Conservation (phyloP, 2,113 vertebrate genomes). For the Plestiodon gilberti region DNA sequence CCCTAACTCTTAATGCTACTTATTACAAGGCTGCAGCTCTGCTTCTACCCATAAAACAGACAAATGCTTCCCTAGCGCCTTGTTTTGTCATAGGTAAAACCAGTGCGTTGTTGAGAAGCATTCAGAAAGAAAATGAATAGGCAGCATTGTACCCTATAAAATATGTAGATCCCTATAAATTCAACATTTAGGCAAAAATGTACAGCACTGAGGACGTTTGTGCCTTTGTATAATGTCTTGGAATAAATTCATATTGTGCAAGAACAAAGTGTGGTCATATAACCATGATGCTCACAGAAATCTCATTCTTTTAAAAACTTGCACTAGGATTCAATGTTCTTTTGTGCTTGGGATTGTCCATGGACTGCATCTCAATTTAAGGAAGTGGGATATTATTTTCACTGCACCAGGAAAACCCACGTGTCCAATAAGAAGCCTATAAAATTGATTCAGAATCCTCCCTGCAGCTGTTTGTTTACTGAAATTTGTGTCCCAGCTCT, state of each 20-base stretch:
- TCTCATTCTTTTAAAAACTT: background rate
- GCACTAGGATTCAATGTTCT: background rate
- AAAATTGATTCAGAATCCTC: conserved; percentile 15
- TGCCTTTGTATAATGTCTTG: background rate
- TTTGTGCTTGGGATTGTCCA: background rate
- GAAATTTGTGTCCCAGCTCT: background rate
- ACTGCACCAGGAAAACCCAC: background rate
- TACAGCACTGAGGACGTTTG: background rate
- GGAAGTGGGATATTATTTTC: background rate
- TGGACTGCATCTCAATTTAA: background rate
- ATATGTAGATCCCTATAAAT: background rate
- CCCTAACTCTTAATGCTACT: background rate
- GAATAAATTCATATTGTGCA: background rate
- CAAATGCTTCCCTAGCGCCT: background rate
- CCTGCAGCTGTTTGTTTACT: conserved; percentile 8
- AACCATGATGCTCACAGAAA: background rate
- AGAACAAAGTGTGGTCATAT: background rate
- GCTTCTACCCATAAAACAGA: conserved; percentile 9
- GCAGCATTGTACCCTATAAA: background rate
- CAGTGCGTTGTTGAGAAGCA: conserved; percentile 6
- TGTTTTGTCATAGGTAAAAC: conserved; percentile 11
- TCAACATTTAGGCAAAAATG: background rate
- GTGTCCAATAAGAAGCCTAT: background rate
- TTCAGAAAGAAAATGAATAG: conserved; percentile 16
- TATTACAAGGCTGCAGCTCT: background rate